Percentiles rank a stretch among this genome's conserved stretches.
Conservation (phyloP, 2,888 invertebrate genomes). For the Falcaria lacertinaria region DNA sequence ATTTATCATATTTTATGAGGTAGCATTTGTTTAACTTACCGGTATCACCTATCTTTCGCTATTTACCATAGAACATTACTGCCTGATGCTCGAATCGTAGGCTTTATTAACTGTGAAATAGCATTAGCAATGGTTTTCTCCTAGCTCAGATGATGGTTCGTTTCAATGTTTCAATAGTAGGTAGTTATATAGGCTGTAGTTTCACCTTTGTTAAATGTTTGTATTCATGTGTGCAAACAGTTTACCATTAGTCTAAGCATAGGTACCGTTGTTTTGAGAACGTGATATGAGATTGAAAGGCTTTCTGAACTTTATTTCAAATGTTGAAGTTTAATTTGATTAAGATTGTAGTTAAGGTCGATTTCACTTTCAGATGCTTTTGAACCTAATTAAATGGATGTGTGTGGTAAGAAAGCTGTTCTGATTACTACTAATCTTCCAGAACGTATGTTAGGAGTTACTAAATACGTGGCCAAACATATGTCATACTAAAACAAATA, state of each 20-base stretch:
- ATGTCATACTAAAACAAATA: no score
- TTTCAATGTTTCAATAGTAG: no score
- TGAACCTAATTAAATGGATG: no score
- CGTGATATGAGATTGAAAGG: neutral
- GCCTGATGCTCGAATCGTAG: no score
- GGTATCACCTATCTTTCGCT: no score
- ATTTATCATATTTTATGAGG: no score
- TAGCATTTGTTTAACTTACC: no score
- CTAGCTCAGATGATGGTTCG: neutral
- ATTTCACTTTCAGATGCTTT: neutral
- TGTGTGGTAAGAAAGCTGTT: no score
- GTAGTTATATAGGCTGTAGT: neutral
- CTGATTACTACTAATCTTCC: no score
- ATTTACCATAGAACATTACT: no score
- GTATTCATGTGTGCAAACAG: constrained; percentile 27
- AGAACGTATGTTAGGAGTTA: no score
- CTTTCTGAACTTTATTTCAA: constrained; percentile 1
- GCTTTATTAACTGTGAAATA: neutral
- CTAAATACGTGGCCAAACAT: no score
- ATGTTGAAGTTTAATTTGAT: neutral
- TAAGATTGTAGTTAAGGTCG: neutral
- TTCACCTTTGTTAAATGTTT: constrained; percentile 3
- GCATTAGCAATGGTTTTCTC: neutral
- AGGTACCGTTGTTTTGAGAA: constrained; percentile 10
- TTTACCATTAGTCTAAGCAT: constrained; percentile 9